Conservation (phyloP, 2,888 invertebrate species). For the Thumatha senex region DNA sequence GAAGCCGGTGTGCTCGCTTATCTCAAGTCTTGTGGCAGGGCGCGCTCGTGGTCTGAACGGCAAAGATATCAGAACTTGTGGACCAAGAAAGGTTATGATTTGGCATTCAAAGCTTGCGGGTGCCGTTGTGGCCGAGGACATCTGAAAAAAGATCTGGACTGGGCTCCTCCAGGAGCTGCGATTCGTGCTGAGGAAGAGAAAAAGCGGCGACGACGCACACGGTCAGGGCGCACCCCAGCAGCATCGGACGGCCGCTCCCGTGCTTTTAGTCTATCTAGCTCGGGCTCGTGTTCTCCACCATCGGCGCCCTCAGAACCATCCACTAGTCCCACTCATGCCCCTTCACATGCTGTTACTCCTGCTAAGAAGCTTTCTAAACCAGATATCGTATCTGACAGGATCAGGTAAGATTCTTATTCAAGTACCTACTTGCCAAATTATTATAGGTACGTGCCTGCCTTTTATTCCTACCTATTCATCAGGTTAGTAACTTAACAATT, state of each 20-base stretch:
- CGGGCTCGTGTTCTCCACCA: slow-evolving; percentile 92
- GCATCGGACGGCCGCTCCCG: slow-evolving; percentile 84
- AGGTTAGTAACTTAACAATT: too few relatives aligned
- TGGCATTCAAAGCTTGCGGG: slow-evolving; percentile 97
- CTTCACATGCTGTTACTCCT: slow-evolving; percentile 75
- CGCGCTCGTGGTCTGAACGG: slow-evolving; percentile 97
- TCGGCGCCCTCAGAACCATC: slow-evolving; percentile 90
- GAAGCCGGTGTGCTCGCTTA: slow-evolving; percentile 94
- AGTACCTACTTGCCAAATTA: too few relatives aligned
- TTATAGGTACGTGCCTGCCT: too few relatives aligned
- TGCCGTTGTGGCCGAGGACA: slow-evolving; percentile 97
- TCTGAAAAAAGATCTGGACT: slow-evolving; percentile 96
- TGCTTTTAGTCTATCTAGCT: slow-evolving; percentile 90
- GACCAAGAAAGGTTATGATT: slow-evolving; percentile 98
- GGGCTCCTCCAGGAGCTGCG: slow-evolving; percentile 89
- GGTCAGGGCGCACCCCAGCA: slow-evolving; percentile 65
- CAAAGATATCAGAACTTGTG: slow-evolving; percentile 97
- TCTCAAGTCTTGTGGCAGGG: slow-evolving; percentile 94
- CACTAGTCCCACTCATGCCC: slow-evolving; percentile 87
- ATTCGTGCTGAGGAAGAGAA: slow-evolving; percentile 77
- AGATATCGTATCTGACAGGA: slow-evolving; percentile 90
- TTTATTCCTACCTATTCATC: too few relatives aligned
- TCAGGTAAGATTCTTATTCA: slow-evolving; percentile 85
- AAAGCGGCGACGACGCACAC: slow-evolving; percentile 69
- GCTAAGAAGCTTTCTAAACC: slow-evolving; percentile 89